Percentiles rank a stretch among this genome's conserved stretches.
Evolutionary conservation across 2,797 vertebrate genomes (phyloP).

Genomic region (Neoniphon sammara): DNA sequence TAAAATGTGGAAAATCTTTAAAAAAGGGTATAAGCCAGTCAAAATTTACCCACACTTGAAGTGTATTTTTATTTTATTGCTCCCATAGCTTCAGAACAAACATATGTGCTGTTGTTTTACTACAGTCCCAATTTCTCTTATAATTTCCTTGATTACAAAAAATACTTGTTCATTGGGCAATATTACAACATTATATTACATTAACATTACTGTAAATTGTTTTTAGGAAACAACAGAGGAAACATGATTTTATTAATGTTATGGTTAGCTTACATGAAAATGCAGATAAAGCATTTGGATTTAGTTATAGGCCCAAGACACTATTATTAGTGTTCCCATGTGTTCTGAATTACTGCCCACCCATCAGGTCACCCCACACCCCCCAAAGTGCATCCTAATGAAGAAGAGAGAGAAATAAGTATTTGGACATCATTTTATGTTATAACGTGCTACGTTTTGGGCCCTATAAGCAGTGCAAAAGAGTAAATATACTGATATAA

Average conservation of each 20-base stretch:
- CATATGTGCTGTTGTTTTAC: constrained; percentile 66
- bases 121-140: constrained; percentile 64
- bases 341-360: constrained; percentile 5
- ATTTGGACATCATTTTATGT: constrained; percentile 76
- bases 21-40: constrained; percentile 33
- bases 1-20: background rate
- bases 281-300: constrained; percentile 70
- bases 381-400: constrained; percentile 51
- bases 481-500: constrained; percentile 65
- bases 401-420: constrained; percentile 56
- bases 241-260: constrained; percentile 57
- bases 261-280: constrained; percentile 61
- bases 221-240: constrained; percentile 65
- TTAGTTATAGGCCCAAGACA: constrained; percentile 78
- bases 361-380: background rate
- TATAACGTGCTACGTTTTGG: constrained; percentile 76
- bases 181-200: constrained; percentile 48
- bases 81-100: constrained; percentile 75
- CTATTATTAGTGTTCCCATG: constrained; percentile 44
- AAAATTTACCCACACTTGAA: constrained; percentile 30
- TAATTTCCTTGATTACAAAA: constrained; percentile 70
- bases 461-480: constrained; percentile 82
- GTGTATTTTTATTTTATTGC: constrained; percentile 74
- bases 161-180: constrained; percentile 64
- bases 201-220: constrained; percentile 62